Evolutionary conservation across 92 coral and sea anemone genomes (phyloP).

Genomic region (Metridium senile): DNA sequence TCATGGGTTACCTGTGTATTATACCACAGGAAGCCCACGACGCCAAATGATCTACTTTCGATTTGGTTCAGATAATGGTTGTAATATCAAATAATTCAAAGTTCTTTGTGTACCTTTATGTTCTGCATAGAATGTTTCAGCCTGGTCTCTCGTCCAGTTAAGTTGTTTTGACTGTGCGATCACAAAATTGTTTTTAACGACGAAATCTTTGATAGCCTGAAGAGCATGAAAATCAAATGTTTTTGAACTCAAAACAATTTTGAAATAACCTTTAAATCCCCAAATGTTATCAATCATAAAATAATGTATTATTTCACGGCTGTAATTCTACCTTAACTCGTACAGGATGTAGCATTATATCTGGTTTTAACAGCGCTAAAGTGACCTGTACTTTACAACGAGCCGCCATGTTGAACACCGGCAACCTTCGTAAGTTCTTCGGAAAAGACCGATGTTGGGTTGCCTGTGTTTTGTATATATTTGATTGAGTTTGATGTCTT

Average conservation of each 20-base stretch:
- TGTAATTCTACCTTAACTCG: constrained; percentile 63
- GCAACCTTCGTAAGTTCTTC: not conserved
- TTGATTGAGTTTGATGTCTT: not conserved
- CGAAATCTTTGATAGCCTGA: constrained; percentile 73
- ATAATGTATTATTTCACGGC: not conserved
- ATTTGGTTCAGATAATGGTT: no score
- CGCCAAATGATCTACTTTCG: no score
- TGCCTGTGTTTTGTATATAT: not conserved
- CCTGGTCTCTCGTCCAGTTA: constrained; percentile 62
- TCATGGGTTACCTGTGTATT: constrained; percentile 4
- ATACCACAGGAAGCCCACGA: constrained; percentile 15
- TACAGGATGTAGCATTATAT: constrained; percentile 74
- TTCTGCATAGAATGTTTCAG: constrained; percentile 81
- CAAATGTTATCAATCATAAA: not conserved
- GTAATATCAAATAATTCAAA: not conserved
- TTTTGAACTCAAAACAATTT: not conserved
- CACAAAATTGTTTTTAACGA: constrained; percentile 60
- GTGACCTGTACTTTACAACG: constrained; percentile 63
- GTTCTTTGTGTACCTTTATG: constrained; percentile 63
- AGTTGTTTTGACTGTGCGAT: constrained; percentile 71
- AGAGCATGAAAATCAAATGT: not conserved
- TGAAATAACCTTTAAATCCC: not conserved
- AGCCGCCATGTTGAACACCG: constrained; percentile 5
- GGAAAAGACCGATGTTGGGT: constrained; percentile 3
- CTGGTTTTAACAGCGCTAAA: constrained; percentile 90